Conservation (phyloP, 2,113 vertebrate genomes). For the Labeo rohita region DNA sequence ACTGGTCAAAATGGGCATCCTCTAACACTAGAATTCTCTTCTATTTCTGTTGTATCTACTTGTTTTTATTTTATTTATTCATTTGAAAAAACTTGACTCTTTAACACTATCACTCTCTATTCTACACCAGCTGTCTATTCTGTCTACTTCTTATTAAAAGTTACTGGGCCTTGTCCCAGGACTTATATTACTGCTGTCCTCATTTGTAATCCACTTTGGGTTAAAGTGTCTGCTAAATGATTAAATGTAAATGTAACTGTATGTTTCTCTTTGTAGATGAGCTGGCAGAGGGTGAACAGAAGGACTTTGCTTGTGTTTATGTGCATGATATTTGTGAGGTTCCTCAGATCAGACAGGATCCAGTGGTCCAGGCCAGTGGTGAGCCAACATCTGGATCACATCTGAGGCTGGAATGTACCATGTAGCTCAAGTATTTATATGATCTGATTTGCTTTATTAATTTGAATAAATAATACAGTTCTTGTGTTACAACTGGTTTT, state of each 20-base stretch:
- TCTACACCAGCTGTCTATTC: too few species aligned
- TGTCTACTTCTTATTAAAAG: too few species aligned
- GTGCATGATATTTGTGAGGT: background rate
- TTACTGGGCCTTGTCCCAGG: too few species aligned
- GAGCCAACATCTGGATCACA: background rate
- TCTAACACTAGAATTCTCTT: background rate
- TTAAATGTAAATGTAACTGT: background rate
- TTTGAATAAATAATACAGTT: background rate
- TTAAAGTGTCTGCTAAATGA: too few species aligned
- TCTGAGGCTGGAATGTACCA: background rate
- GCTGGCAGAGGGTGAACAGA: background rate
- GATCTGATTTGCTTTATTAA: background rate
- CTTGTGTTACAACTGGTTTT: background rate
- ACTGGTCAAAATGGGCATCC: slow-evolving; percentile 7
- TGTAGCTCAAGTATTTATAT: background rate
- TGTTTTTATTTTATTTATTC: too few species aligned
- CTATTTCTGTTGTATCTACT: too few species aligned
- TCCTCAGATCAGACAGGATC: background rate
- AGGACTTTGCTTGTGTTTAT: background rate
- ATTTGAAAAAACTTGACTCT: too few species aligned
- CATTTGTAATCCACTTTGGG: too few species aligned
- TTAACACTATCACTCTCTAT: too few species aligned
- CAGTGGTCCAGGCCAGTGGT: slow-evolving; percentile 13
- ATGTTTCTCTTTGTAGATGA: slow-evolving; percentile 28
- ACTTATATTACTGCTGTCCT: too few species aligned